Base-by-base conservation (phyloP, 2,113 vertebrate genomes). In the Corynorhinus townsendii region DNA sequence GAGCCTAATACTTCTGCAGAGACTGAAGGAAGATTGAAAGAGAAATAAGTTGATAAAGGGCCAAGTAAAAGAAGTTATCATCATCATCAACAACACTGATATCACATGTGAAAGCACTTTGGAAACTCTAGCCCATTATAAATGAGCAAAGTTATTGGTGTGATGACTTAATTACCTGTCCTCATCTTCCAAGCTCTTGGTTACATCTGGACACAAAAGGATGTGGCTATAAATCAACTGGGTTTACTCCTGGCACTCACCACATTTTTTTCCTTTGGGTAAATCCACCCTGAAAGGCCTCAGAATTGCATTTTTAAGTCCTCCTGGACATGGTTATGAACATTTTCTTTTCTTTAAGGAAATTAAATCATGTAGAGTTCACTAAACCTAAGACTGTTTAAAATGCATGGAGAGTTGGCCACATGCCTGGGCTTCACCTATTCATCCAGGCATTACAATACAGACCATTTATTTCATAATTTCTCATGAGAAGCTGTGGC, bases 361-460 rank as follows among this genome's bases (percentile, higher is more conserved):
- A 97, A 97, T 97, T 95, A 95, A 98, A 97, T 96, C 84, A 90
- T 89, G 88, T 96, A 93, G 87, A 97, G 87, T n/a, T 24, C 56
- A 79, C 71, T 0, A 40, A 97, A 93, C 72, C 75, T 95, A 98
- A 97, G 92, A 97, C 96, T 92, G 0, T 97, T 97, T 97, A 92
- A 97, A 98, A 96, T 40, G 73, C 92, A 68, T 47, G 19, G 81
- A 93, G 73, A 71, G 40, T 80, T 98, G 97, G 97, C 98, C 95
- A 62, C 28, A 22, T 47, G 88, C 97, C 98, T 68, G 35, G 30
- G 1, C 80, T 90, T 97, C 16, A 0, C 96, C 95, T 86, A 71
- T 82, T 95, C 79, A 91, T 91, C 93, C 84, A 96, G 91, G 91
- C 96, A 47, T 97, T 96, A 81, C 95, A 82, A 45, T 54, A 64